These are phyloP conservation scores for Tychaedon coryphoeus DNA, from an alignment of 2,113 vertebrate species.

Conservation along the genomic window DNA sequence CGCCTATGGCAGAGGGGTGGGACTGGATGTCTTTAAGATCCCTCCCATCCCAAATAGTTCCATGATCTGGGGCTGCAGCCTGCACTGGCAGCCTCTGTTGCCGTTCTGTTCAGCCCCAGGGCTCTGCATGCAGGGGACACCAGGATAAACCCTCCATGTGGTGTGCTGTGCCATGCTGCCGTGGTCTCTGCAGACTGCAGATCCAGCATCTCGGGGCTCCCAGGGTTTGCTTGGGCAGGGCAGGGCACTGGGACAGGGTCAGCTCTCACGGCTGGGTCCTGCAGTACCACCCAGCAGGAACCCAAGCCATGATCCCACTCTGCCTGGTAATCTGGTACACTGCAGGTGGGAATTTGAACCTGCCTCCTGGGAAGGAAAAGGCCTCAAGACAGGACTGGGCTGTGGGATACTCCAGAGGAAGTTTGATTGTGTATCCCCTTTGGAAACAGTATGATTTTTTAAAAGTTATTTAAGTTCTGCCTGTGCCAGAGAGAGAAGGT, in stretches of 20 bases:
- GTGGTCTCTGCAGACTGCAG: fast-evolving
- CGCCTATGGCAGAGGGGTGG: background rate
- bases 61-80: fast-evolving
- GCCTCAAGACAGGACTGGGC: fast-evolving
- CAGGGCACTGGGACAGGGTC: fast-evolving
- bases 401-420: background rate
- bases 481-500: background rate
- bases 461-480: background rate
- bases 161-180: fast-evolving
- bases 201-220: fast-evolving
- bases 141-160: fast-evolving
- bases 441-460: fast-evolving
- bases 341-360: background rate
- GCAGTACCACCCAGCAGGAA: fast-evolving
- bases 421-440: background rate
- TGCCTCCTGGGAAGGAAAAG: background rate
- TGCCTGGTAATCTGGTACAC: background rate
- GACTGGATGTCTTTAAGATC: background rate
- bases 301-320: fast-evolving
- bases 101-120: fast-evolving
- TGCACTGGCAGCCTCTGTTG: background rate
- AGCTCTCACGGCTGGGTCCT: background rate
- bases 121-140: background rate
- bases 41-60: background rate
- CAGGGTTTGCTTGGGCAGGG: fast-evolving